Percentiles rank a stretch among this genome's conserved stretches.
phyloP scores from a whole-genome alignment of 2,888 invertebrate genomes.

The Platynereis dumerilii region DNA sequence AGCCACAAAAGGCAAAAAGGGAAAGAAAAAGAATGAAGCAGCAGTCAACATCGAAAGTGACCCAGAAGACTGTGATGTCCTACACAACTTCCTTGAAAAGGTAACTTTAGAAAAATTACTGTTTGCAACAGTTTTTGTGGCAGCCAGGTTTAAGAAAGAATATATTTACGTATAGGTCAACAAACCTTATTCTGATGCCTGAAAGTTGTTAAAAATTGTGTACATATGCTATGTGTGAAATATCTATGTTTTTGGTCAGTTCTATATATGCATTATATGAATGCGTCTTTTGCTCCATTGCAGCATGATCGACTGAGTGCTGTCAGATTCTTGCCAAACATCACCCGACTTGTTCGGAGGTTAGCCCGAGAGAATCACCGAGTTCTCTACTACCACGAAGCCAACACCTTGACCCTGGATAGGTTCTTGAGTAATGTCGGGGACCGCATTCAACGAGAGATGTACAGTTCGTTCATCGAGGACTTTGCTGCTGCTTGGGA shows the following conservation, averaged over 20 bases:
- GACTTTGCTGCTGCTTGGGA: slow-evolving; percentile 41
- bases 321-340: slow-evolving; percentile 43
- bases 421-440: slow-evolving; percentile 9
- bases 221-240: too few species aligned
- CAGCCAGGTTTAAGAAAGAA: too few species aligned
- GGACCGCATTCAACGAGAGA: slow-evolving; percentile 4
- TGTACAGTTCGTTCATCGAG: slow-evolving; percentile 23
- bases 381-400: slow-evolving; percentile 46
- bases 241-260: too few species aligned
- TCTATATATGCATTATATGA: too few species aligned
- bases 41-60: background rate
- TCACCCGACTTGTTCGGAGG: slow-evolving; percentile 42
- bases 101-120: background rate
- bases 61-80: background rate
- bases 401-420: slow-evolving; percentile 33
- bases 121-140: too few species aligned
- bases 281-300: too few species aligned
- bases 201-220: too few species aligned
- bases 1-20: too few species aligned
- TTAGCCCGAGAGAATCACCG: slow-evolving; percentile 43
- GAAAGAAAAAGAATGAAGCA: background rate
- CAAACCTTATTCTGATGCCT: too few species aligned
- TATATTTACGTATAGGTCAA: too few species aligned
- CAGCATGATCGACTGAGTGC: slow-evolving; percentile 40
- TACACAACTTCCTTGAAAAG: background rate